phyloP scores from a whole-genome alignment of 2,888 invertebrate genomes.

The Sarcophaga caerulescens region DNA sequence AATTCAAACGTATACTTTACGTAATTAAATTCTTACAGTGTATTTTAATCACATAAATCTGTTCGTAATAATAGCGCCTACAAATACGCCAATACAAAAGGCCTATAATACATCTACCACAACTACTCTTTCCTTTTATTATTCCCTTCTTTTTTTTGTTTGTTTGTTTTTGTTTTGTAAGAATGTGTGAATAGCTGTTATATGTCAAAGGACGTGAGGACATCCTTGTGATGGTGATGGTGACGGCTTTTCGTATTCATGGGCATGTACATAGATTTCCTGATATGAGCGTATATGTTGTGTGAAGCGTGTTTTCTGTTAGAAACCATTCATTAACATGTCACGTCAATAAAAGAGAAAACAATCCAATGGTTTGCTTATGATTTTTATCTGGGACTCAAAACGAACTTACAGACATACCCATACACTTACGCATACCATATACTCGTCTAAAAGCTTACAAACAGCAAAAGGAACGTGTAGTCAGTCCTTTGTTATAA shows the following conservation, averaged over 20 bases:
- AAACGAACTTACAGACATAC: conserved; percentile 25
- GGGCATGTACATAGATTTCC: conserved; percentile 17
- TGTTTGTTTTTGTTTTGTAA: too few relatives aligned
- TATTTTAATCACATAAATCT: conserved; percentile 7
- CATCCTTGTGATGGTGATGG: background rate
- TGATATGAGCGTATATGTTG: background rate
- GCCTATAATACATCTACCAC: conserved; percentile 23
- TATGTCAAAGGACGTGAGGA: background rate
- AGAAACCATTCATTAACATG: conserved; percentile 65
- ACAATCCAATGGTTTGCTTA: conserved; percentile 65
- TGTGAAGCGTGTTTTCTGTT: conserved; percentile 9
- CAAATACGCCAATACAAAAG: conserved; percentile 32
- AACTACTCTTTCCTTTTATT: too few relatives aligned
- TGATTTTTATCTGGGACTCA: conserved; percentile 59
- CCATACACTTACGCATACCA: background rate
- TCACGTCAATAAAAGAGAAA: conserved; percentile 55
- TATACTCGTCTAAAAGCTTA: background rate
- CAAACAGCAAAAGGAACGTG: conserved; percentile 1
- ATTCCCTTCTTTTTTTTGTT: too few relatives aligned
- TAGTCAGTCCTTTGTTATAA: conserved; percentile 1
- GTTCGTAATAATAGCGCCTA: conserved; percentile 30
- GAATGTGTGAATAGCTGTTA: background rate
- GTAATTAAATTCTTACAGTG: background rate
- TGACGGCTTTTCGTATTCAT: background rate
- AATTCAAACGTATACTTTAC: too few relatives aligned